phyloP scores from a whole-genome alignment of 2,797 vertebrate genomes.

The Eulemur coronatus region DNA sequence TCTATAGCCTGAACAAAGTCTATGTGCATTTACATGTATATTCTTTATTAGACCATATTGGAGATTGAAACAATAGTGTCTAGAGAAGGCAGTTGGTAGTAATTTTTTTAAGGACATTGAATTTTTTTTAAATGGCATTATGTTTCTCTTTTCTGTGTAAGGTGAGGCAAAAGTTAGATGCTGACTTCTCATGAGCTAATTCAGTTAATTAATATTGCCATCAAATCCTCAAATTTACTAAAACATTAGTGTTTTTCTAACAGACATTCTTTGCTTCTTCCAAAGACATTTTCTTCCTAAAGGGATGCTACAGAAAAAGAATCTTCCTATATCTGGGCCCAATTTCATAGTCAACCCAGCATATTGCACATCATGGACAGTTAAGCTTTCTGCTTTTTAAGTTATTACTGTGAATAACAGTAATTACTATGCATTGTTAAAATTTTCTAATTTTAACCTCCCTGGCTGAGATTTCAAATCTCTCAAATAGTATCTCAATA shows the following conservation, averaged over 20 bases:
- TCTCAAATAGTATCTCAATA: neutral
- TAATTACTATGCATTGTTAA: neutral
- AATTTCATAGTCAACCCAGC: neutral
- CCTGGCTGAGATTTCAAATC: neutral
- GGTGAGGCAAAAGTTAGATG: neutral
- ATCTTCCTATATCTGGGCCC: accelerated
- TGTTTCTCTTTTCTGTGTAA: neutral
- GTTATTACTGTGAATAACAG: neutral
- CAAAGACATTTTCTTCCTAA: neutral
- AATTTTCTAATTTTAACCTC: neutral
- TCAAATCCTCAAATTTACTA: neutral
- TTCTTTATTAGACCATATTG: neutral
- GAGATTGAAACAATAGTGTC: neutral
- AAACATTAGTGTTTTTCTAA: neutral
- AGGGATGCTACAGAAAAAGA: neutral
- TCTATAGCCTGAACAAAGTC: neutral
- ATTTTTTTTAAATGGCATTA: neutral
- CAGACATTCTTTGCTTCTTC: neutral
- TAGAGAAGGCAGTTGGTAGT: neutral
- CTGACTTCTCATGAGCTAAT: neutral
- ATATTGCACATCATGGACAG: neutral
- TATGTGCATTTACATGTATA: neutral
- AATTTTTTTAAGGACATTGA: neutral
- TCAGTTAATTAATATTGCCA: neutral
- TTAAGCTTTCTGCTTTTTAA: neutral